phyloP scores from a whole-genome alignment of 2,888 invertebrate species.

The Lithosia quadra region DNA sequence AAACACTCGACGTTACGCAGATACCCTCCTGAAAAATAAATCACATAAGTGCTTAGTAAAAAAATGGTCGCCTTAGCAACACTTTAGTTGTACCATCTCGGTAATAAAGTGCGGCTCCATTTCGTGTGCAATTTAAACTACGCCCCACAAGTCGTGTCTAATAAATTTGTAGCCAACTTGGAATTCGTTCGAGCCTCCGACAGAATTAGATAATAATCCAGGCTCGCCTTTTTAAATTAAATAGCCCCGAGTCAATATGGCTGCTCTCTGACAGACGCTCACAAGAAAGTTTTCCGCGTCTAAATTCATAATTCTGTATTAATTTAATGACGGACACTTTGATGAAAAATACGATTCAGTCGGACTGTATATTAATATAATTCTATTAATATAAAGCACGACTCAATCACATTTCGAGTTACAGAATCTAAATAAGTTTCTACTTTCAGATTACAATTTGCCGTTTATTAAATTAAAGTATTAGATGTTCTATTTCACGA shows the following conservation, averaged over 20 bases:
- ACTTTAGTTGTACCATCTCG: conserved; percentile 27
- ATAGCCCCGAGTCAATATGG: conserved; percentile 59
- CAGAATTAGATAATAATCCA: conserved; percentile 66
- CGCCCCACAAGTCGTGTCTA: conserved; percentile 38
- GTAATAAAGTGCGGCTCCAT: conserved; percentile 51
- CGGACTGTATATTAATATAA: conserved; percentile 21
- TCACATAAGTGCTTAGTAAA: background rate
- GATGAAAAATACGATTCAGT: conserved; percentile 56
- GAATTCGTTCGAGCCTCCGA: conserved; percentile 49
- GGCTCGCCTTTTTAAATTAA: conserved; percentile 64
- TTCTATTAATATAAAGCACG: background rate
- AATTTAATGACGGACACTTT: conserved; percentile 55
- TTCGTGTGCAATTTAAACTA: conserved; percentile 46
- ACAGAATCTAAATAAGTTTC: conserved; percentile 22
- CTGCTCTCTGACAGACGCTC: conserved; percentile 37
- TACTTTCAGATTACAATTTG: conserved; percentile 29
- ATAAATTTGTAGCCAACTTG: conserved; percentile 56
- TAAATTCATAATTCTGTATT: conserved; percentile 58
- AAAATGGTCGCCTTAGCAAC: background rate
- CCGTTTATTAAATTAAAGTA: too few species aligned
- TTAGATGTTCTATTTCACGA: too few species aligned
- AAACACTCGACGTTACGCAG: background rate
- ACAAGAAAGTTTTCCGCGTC: conserved; percentile 50
- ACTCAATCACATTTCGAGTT: background rate
- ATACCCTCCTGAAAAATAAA: background rate